Base-by-base conservation (phyloP, 2,888 invertebrate genomes). In the Trissolcus brochymenae region DNA sequence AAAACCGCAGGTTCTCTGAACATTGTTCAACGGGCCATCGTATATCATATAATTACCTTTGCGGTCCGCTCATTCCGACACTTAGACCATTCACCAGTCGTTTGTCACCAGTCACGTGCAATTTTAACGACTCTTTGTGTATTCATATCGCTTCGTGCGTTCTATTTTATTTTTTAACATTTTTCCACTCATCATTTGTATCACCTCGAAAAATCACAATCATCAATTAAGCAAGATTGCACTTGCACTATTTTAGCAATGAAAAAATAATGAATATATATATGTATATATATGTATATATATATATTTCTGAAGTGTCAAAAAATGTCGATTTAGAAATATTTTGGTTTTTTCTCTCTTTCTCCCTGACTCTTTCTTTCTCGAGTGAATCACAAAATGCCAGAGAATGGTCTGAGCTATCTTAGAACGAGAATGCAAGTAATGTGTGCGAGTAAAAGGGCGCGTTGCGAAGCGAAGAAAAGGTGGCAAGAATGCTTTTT, bases 11-110 rank as follows among this genome's bases (percentile, higher is more conserved):
- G 87, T 87, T 86, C 86, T 83, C 84, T 84, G 85, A 85, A 84
- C 84, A 84, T 83, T 84, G 83, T 82, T 82, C 84, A 86, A 82
- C 84, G 76, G 84, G 82, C 84, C 88, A 87, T 81, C 79, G 79
- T 80, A 81, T 80, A 88, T 89, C 88, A 88, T 88, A 88, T 88
- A 87, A 88, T 89, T 89, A 88, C 85, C 84, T 84, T 85, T 88
- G 86, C 84, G 88, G 87, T 87, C 77, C 82, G 82, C 85, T 86
- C 86, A 84, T 82, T 82, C 85, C 83, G 86, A 87, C 88, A 87
- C 88, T 86, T 86, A 73, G 77, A 67, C 81, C 86, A 85, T 88
- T 84, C 86, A 85, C 84, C 83, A 86, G 83, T 85, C 87, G 86
- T 86, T 87, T 84, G 86, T 87, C 87, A 86, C 85, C 84, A 70